phyloP scores from a whole-genome alignment of 1,140 invertebrate genomes.

The Dreissena polymorpha region DNA sequence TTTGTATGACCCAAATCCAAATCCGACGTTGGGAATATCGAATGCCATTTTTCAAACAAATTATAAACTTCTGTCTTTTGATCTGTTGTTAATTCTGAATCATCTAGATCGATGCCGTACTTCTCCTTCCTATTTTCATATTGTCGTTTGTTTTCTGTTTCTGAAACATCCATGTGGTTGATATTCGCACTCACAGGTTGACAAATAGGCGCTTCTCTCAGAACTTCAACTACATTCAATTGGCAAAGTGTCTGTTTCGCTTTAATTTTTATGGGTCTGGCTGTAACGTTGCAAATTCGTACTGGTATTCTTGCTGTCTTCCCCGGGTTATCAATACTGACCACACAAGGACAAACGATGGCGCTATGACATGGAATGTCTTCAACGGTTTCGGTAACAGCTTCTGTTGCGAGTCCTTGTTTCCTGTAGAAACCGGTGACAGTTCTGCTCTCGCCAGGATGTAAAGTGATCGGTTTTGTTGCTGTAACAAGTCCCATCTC shows the following conservation, averaged over 20 bases:
- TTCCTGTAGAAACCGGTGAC: conserved; percentile 19
- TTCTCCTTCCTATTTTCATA: neutral
- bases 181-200: neutral
- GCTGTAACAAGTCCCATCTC: conserved; percentile 13
- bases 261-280: conserved; percentile 15
- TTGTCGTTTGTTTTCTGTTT: neutral
- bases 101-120: neutral
- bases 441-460: neutral
- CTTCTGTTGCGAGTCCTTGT: neutral
- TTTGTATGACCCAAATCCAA: conserved; percentile 4
- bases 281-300: conserved; percentile 49
- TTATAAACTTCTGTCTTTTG: too few species aligned
- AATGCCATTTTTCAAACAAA: neutral
- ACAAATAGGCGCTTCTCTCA: conserved; percentile 21
- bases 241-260: conserved; percentile 16
- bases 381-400: neutral
- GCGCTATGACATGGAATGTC: neutral
- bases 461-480: neutral
- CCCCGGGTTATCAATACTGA: conserved; percentile 15
- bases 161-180: neutral
- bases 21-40: neutral
- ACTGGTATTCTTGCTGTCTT: conserved; percentile 36
- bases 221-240: conserved; percentile 41
- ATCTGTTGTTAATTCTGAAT: too few species aligned
- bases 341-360: conserved; percentile 47